A percentile compares a stretch with the other conserved stretches of the same genome.
These are phyloP conservation scores for Euphysa ruthae DNA, from an alignment of 30 jellyfish, hydroid and myxozoan genomes.

Conservation along the genomic window DNA sequence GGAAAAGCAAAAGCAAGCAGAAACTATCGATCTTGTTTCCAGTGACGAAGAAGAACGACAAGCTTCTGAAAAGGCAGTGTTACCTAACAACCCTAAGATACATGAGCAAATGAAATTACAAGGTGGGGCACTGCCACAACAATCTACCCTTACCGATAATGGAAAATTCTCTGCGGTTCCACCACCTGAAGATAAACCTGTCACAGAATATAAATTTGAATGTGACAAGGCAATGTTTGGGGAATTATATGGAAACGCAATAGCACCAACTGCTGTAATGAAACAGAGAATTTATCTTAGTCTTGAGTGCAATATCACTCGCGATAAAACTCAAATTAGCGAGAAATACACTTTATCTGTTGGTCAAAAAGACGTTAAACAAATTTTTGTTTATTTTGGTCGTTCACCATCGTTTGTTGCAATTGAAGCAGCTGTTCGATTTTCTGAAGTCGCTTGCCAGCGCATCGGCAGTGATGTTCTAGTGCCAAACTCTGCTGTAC, in stretches of 20 bases:
- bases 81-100: slow-evolving; percentile 3
- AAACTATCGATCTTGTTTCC: slow-evolving; percentile 48
- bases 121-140: slow-evolving; percentile 48
- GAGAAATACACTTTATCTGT: slow-evolving; percentile 34
- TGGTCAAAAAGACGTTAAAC: slow-evolving; percentile 24
- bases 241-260: slow-evolving; percentile 45
- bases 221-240: slow-evolving; percentile 40
- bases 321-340: slow-evolving; percentile 5
- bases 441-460: slow-evolving; percentile 30
- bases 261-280: slow-evolving; percentile 36
- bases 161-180: neutral
- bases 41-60: slow-evolving; percentile 59
- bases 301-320: slow-evolving; percentile 2
- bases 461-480: slow-evolving; percentile 27
- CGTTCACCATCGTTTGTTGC: slow-evolving; percentile 37
- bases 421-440: slow-evolving; percentile 22
- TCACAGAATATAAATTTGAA: slow-evolving; percentile 17
- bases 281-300: slow-evolving; percentile 20
- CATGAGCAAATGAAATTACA: slow-evolving; percentile 48
- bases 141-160: neutral
- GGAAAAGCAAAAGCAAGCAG: slow-evolving; percentile 26
- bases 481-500: slow-evolving; percentile 5
- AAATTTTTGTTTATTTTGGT: slow-evolving; percentile 14
- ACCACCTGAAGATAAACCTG: slow-evolving; percentile 1
- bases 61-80: neutral